These are phyloP conservation scores for Zaprionus inermis DNA, from an alignment of 1,140 invertebrate species.

Conservation along the genomic window DNA sequence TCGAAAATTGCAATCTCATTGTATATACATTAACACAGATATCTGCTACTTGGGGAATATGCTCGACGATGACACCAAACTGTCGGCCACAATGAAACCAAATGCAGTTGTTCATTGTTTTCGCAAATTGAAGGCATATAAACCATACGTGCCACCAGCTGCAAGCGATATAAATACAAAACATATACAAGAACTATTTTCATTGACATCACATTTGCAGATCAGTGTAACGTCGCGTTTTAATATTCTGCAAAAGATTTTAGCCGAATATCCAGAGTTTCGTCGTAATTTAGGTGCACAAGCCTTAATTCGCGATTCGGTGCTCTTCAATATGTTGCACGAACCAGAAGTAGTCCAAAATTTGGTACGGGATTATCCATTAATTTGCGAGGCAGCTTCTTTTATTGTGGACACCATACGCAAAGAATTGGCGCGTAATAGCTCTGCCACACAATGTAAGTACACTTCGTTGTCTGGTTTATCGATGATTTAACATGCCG, in stretches of 20 bases:
- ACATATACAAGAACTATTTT: slow-evolving; percentile 73
- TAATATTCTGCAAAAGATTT: slow-evolving; percentile 77
- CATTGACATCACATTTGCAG: slow-evolving; percentile 77
- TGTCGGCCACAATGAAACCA: slow-evolving; percentile 50
- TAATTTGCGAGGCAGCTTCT: slow-evolving; percentile 76
- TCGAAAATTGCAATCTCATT: slow-evolving; percentile 57
- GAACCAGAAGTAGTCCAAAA: slow-evolving; percentile 75
- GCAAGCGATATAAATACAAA: slow-evolving; percentile 62
- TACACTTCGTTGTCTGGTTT: not conserved
- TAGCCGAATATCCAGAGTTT: slow-evolving; percentile 81
- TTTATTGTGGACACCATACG: slow-evolving; percentile 81
- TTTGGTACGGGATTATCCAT: slow-evolving; percentile 72
- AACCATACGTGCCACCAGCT: slow-evolving; percentile 63
- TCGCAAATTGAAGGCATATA: slow-evolving; percentile 65
- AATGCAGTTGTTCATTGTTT: slow-evolving; percentile 76
- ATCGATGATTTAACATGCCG: no score
- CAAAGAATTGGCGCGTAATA: slow-evolving; percentile 75
- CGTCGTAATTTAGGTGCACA: slow-evolving; percentile 79
- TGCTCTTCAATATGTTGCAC: slow-evolving; percentile 76
- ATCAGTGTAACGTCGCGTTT: slow-evolving; percentile 77
- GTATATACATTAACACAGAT: slow-evolving; percentile 53
- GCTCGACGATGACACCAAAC: slow-evolving; percentile 60
- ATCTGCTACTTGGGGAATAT: slow-evolving; percentile 68
- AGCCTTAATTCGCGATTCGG: slow-evolving; percentile 77
- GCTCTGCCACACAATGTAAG: slow-evolving; percentile 67